Conservation (phyloP, 2,113 vertebrate genomes). For the Acinonyx jubatus region DNA sequence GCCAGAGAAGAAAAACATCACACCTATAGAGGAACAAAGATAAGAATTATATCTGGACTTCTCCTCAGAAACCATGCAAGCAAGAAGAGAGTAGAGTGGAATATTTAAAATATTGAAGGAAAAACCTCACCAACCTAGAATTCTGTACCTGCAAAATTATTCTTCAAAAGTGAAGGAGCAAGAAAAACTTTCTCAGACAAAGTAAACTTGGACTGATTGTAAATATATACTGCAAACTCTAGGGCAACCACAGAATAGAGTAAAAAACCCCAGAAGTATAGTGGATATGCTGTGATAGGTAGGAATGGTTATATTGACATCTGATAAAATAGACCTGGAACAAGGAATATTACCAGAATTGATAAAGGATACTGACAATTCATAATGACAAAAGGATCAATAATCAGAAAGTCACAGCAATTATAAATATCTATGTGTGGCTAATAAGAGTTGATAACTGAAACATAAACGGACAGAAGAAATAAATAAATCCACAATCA, state of each 20-base stretch:
- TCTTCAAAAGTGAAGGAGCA: background rate
- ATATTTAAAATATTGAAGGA: background rate
- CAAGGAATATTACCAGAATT: background rate
- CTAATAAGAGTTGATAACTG: background rate
- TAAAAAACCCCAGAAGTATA: background rate
- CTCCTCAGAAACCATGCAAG: background rate
- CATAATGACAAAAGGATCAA: background rate
- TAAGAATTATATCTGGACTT: background rate
- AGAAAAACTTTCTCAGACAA: background rate
- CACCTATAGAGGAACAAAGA: background rate
- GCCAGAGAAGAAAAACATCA: background rate
- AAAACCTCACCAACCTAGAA: background rate
- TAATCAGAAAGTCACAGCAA: background rate
- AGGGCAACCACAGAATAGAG: background rate
- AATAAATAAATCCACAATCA: background rate
- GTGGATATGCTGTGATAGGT: background rate
- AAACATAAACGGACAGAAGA: background rate
- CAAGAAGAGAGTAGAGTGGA: background rate
- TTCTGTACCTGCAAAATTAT: background rate
- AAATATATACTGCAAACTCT: background rate
- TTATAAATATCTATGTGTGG: background rate
- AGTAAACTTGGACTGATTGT: background rate
- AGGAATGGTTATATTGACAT: background rate
- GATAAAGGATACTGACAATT: background rate
- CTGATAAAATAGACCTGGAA: background rate